Evolutionary conservation across 2,113 vertebrate genomes (phyloP), one percentile per base, ranked within the genome.

Genomic region (Neoarius graeffei): DNA sequence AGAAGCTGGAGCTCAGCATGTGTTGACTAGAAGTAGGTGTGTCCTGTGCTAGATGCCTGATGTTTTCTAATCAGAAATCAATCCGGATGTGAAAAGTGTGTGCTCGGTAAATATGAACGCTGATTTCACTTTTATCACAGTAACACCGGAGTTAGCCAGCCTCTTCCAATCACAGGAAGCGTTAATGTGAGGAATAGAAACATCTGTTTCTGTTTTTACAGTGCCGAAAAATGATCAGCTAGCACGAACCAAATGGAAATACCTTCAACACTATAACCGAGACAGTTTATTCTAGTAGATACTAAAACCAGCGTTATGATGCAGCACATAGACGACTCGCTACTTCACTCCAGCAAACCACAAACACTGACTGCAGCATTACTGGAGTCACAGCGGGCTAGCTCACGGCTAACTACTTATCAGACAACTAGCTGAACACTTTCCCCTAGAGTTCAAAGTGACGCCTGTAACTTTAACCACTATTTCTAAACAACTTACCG

Each of bases 401-500:
- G 80, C 86, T 27, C 35, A 14, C 25, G 60, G 87, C 81, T 88
- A 84, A 88, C 87, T 66, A 67, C 87, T 67, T 56, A 66, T 8
- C 25, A 79, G 7, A 52, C 17, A 57, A 76, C 20, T 84, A 66
- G 7, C 35, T 20, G 17, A 30, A 30, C 30, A 56, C 57, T 57
- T 60, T 13, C 59, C 5, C 9, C 10, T 87, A n/a, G 79, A 79
- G 20, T 23, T 74, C 10, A 82, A 25, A 42, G 0, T 27, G 17
- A 48, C 27, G 10, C 2, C 17, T 50, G 10, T 15, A 48, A 71
- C 23, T 27, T 42, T 27, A 35, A 5, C 10, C 6, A 42, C 10
- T 7, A 52, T 59, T 56, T 87, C 25, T 84, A 9, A 81, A 86
- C 48, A 83, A 91, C 90, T 91, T 89, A 91, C 90, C 88, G 27